Evolutionary conservation across 2,797 vertebrate genomes (phyloP).

Genomic region (Pogonophryne albipinna): DNA sequence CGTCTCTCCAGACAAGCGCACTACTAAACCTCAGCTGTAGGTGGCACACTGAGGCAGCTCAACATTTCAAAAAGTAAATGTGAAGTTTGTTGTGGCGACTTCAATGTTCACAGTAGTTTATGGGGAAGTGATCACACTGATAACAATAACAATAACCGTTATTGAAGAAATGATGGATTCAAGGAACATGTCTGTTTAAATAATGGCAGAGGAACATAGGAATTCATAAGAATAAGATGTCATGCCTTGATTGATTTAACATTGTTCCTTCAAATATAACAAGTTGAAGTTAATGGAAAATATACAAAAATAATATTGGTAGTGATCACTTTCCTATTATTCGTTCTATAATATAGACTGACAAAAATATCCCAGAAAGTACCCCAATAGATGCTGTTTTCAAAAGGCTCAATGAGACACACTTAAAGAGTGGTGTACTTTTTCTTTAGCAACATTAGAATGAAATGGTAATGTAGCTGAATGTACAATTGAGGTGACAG

Average conservation of each 20-base stretch:
- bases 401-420: too few species aligned
- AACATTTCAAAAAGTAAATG: neutral
- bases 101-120: neutral
- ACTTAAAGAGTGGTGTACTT: too few species aligned
- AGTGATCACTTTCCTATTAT: neutral
- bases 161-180: neutral
- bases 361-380: too few species aligned
- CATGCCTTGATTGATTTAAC: neutral
- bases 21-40: constrained; percentile 6
- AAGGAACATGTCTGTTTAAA: neutral
- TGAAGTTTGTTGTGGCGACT: neutral
- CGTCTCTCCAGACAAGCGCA: constrained; percentile 11
- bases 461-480: too few species aligned
- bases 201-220: neutral
- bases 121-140: neutral
- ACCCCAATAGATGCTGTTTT: too few species aligned
- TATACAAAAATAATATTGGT: neutral
- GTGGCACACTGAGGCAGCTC: neutral
- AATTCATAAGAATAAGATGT: neutral
- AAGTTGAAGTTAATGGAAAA: neutral
- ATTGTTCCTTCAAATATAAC: neutral
- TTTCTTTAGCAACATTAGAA: too few species aligned
- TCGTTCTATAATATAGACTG: too few species aligned
- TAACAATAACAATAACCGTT: neutral
- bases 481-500: neutral